Percentiles rank a stretch among this genome's conserved stretches.
phyloP scores from a whole-genome alignment of 2,797 vertebrate species.

The Labroides dimidiatus region DNA sequence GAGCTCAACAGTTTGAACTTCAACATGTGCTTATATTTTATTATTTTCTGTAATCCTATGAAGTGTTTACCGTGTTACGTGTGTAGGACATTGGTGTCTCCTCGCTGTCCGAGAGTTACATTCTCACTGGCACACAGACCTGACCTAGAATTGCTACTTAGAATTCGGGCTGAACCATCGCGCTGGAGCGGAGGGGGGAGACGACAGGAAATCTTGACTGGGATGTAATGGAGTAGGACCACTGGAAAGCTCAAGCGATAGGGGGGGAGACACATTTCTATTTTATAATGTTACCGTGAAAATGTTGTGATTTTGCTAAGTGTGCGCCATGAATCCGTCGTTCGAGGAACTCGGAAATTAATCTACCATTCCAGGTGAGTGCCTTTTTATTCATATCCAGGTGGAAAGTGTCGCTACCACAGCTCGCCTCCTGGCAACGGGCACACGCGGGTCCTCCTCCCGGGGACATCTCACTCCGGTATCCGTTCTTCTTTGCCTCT shows the following conservation, averaged over 20 bases:
- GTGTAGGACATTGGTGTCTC: slow-evolving; percentile 48
- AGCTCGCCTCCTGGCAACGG: slow-evolving; percentile 83
- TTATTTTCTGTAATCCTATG: neutral
- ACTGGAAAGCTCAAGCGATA: slow-evolving; percentile 79
- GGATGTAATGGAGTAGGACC: slow-evolving; percentile 85
- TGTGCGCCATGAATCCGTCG: slow-evolving; percentile 47
- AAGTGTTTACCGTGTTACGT: slow-evolving; percentile 26
- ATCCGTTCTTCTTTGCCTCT: slow-evolving; percentile 81
- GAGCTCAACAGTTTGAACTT: neutral
- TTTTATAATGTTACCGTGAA: slow-evolving; percentile 79
- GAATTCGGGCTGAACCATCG: slow-evolving; percentile 85
- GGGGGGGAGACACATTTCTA: slow-evolving; percentile 77
- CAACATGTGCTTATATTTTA: neutral
- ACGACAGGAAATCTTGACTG: slow-evolving; percentile 83
- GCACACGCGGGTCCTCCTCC: slow-evolving; percentile 85
- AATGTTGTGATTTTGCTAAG: slow-evolving; percentile 79
- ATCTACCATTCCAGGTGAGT: slow-evolving; percentile 75
- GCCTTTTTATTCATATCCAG: slow-evolving; percentile 38
- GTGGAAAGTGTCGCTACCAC: slow-evolving; percentile 72
- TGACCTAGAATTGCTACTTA: slow-evolving; percentile 89
- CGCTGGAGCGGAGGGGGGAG: slow-evolving; percentile 48
- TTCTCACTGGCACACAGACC: slow-evolving; percentile 83
- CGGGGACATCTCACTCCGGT: slow-evolving; percentile 84
- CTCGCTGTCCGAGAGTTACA: slow-evolving; percentile 70
- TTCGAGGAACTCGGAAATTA: slow-evolving; percentile 44